A percentile compares a stretch with the other conserved stretches of the same genome.
Conservation (phyloP, 2,888 invertebrate species). For the Hetaerina titia region DNA sequence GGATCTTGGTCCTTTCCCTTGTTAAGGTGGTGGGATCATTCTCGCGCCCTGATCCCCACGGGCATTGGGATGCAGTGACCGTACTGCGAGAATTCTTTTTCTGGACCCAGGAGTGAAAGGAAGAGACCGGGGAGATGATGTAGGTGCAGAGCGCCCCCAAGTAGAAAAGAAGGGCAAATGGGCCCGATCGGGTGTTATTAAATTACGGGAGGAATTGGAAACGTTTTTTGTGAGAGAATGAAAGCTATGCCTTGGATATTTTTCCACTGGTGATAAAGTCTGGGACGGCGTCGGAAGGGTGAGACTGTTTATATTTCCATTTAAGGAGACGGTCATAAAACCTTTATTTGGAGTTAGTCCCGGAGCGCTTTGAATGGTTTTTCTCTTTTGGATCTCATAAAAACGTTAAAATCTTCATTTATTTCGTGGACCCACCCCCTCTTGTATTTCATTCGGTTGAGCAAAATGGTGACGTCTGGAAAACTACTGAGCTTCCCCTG, state of each 20-base stretch:
- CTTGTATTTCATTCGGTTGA: not conserved
- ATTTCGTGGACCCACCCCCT: not conserved
- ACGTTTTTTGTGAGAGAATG: not conserved
- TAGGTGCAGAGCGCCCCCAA: no score
- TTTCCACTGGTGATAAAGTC: not conserved
- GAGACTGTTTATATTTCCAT: not conserved
- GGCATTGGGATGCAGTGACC: no score
- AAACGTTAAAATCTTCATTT: not conserved
- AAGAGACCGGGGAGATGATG: no score
- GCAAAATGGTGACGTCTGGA: not conserved
- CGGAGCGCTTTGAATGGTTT: not conserved
- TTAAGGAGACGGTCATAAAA: not conserved
- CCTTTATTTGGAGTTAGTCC: not conserved
- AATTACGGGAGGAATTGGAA: not conserved
- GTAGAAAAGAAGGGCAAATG: not conserved
- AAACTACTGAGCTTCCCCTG: not conserved
- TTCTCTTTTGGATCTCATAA: not conserved
- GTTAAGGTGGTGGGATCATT: no score
- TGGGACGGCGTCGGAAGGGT: not conserved
- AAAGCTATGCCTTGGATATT: not conserved
- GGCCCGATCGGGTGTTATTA: not conserved
- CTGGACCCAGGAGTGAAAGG: no score
- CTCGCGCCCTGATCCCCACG: no score
- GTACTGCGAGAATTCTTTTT: no score
- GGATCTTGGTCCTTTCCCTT: no score